Evolutionary conservation across 2,113 vertebrate species (phyloP), one percentile per base, ranked within the genome.

Genomic region (Acanthisitta chloris): DNA sequence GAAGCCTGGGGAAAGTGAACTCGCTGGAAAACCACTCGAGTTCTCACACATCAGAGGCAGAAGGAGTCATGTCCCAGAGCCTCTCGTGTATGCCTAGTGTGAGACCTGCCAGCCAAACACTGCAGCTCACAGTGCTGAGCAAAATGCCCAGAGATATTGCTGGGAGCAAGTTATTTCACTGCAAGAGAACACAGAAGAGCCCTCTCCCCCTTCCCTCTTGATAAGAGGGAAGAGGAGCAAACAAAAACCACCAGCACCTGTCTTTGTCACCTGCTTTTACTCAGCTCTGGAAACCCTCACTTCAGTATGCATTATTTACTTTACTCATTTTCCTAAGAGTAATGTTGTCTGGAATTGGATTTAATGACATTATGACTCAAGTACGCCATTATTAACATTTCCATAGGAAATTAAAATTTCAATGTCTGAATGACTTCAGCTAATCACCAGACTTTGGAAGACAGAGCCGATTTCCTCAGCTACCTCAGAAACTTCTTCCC

Each of bases 371-470:
- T 80, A 76, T 94, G 94, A 97, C 86, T 96, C 94, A 96, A 95
- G 70, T 23, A 77, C 31, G 2, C 64, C 76, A 95, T 96, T 95
- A 95, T 95, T 96, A 97, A 95, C 94, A 94, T 92, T 88, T 95
- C 88, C 87, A 87, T 82, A 81, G 92, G 91, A 97, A 97, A 97
- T 96, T 94, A 96, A 95, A 95, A 94, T 92, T 96, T 92, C 86
- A 90, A 20, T 73, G 93, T 96, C 79, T 90, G 67, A 92, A 90
- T 93, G 92, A 95, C 82, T 96, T 94, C 79, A 94, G 70, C 81
- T 92, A 69, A 89, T 87, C 84, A 64, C 81, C 62, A 78, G 54
- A 95, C 64, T 66, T 80, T 43, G n/a, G 34, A 80, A 96, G 70
- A 58, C 42, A 78, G 48, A 80, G n/a, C 5, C 1, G 9, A 93